Conservation (phyloP, 2,797 vertebrate genomes). For the Enteromius treurensis region DNA sequence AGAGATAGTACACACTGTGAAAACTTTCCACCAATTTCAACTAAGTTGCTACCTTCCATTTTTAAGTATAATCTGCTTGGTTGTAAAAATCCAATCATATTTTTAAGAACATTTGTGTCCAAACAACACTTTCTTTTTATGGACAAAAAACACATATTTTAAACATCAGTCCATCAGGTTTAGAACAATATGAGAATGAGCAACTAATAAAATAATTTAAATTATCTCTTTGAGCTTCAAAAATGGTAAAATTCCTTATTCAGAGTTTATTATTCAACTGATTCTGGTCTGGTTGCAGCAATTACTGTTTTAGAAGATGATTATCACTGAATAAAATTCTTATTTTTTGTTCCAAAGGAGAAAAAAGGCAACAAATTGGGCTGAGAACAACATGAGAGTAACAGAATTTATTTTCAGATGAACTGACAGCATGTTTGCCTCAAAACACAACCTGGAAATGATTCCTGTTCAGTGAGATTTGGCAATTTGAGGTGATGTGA, state of each 20-base stretch:
- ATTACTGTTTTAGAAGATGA: not conserved
- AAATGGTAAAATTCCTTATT: not conserved
- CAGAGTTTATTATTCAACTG: not conserved
- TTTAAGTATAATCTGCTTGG: not conserved
- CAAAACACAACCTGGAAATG: not conserved
- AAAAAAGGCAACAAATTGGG: too few species aligned
- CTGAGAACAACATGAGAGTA: not conserved
- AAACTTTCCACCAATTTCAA: not conserved
- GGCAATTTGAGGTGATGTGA: not conserved
- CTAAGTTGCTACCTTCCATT: not conserved
- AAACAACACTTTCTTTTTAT: too few species aligned
- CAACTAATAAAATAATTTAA: not conserved
- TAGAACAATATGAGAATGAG: not conserved
- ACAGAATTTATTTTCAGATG: not conserved
- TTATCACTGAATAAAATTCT: not conserved
- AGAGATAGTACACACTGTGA: not conserved
- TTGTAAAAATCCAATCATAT: too few species aligned
- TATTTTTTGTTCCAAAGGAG: not conserved
- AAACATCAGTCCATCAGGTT: not conserved
- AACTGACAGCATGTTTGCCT: not conserved
- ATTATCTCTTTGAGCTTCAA: not conserved
- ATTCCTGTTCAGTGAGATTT: not conserved
- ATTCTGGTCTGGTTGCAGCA: not conserved
- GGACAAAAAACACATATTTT: too few species aligned
- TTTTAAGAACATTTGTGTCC: too few species aligned